phyloP scores from a whole-genome alignment of 2,888 invertebrate genomes.

The Aphodius granarius region DNA sequence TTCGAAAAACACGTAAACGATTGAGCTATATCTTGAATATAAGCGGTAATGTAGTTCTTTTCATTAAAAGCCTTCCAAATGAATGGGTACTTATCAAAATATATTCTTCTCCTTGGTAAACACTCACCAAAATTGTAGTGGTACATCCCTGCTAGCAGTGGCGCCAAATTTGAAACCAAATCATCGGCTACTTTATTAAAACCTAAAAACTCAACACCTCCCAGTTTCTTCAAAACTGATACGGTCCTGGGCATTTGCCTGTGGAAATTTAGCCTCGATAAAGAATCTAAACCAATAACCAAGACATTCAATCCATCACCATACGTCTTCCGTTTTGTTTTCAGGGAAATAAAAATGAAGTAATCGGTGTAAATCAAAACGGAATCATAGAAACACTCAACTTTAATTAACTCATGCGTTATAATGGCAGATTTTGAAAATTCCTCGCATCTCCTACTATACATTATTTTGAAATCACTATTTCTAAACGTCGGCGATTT shows the following conservation, averaged over 20 bases:
- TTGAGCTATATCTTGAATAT: conserved; percentile 79
- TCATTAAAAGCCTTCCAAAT: conserved; percentile 80
- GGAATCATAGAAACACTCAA: conserved; percentile 61
- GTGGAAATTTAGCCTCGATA: conserved; percentile 83
- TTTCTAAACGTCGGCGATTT: conserved; percentile 57
- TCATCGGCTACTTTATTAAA: conserved; percentile 95
- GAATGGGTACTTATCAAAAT: conserved; percentile 79
- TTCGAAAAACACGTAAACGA: conserved; percentile 79
- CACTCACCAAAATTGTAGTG: conserved; percentile 65
- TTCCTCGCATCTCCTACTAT: conserved; percentile 54
- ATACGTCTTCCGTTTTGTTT: conserved; percentile 35
- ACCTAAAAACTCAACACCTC: conserved; percentile 78
- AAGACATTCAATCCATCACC: conserved; percentile 64
- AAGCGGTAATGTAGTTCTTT: conserved; percentile 74
- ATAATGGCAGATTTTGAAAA: conserved; percentile 55
- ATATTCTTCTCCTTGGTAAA: conserved; percentile 55
- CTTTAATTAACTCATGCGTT: conserved; percentile 68
- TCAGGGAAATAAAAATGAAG: conserved; percentile 64
- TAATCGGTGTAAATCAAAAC: conserved; percentile 66
- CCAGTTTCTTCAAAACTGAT: conserved; percentile 60
- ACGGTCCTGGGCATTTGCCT: conserved; percentile 80
- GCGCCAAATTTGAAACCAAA: conserved; percentile 87
- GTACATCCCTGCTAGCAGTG: conserved; percentile 71
- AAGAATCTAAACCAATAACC: conserved; percentile 81
- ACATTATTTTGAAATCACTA: conserved; percentile 57